Conservation (phyloP, 2,797 vertebrate species). For the Tachyglossus aculeatus region DNA sequence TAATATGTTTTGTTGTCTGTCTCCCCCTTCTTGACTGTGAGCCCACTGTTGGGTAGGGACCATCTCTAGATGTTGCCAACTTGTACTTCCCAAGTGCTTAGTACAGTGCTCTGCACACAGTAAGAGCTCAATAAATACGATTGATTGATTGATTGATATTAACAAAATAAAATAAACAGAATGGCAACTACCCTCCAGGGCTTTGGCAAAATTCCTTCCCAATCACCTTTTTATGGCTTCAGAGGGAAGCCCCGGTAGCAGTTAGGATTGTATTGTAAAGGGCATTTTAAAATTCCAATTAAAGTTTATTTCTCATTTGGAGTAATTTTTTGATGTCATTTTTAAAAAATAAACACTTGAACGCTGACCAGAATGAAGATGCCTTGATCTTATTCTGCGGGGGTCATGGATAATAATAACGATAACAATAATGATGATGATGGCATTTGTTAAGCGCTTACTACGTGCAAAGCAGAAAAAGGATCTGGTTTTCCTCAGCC, state of each 20-base stretch:
- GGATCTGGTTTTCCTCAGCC: too few species aligned
- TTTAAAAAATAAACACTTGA: not conserved
- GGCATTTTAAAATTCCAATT: too few species aligned
- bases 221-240: not conserved
- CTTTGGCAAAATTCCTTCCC: not conserved
- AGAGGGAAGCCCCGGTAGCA: not conserved
- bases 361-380: not conserved
- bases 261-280: not conserved
- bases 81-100: not conserved
- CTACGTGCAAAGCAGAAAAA: too few species aligned
- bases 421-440: too few species aligned
- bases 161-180: not conserved
- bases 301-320: not conserved
- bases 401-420: too few species aligned
- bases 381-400: too few species aligned
- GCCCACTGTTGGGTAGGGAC: too few species aligned
- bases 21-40: too few species aligned
- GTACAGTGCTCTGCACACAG: not conserved
- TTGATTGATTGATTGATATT: not conserved
- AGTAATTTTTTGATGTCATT: not conserved
- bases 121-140: not conserved
- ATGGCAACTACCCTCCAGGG: not conserved
- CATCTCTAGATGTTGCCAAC: too few species aligned
- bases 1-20: too few species aligned
- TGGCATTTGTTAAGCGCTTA: too few species aligned